Evolutionary conservation across 2,888 invertebrate genomes (phyloP).

Genomic region (Phyllotreta cruciferae): DNA sequence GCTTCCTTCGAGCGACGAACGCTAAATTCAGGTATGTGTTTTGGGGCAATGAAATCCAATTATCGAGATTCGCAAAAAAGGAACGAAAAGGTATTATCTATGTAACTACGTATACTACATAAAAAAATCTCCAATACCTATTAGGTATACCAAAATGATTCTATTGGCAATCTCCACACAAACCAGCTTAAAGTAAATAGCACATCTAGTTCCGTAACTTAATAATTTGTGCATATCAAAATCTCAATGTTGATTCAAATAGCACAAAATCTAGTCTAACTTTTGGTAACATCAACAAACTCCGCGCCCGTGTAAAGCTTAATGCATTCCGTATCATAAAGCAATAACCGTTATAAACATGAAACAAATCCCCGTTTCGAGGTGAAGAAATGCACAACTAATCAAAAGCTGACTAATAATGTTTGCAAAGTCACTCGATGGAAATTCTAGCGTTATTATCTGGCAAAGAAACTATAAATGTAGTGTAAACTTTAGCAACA

Average conservation of each 20-base stretch:
- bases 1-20: background rate
- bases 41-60: constrained; percentile 12
- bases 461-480: constrained; percentile 1
- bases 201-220: background rate
- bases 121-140: too few species aligned
- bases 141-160: too few species aligned
- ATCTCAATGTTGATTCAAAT: constrained; percentile 32
- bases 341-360: constrained; percentile 36
- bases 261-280: constrained; percentile 31
- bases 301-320: constrained; percentile 25
- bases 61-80: constrained; percentile 9
- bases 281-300: constrained; percentile 35
- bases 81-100: background rate
- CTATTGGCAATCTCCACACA: too few species aligned
- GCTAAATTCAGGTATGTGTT: constrained; percentile 11
- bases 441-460: constrained; percentile 8
- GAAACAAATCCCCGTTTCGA: constrained; percentile 3
- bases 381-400: constrained; percentile 10
- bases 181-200: too few species aligned
- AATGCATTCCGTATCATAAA: constrained; percentile 41
- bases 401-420: constrained; percentile 10
- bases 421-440: constrained; percentile 2
- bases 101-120: too few species aligned
- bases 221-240: constrained; percentile 20
- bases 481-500: too few species aligned